Conservation (phyloP, 1,140 invertebrate species). For the Eumeta japonica region DNA sequence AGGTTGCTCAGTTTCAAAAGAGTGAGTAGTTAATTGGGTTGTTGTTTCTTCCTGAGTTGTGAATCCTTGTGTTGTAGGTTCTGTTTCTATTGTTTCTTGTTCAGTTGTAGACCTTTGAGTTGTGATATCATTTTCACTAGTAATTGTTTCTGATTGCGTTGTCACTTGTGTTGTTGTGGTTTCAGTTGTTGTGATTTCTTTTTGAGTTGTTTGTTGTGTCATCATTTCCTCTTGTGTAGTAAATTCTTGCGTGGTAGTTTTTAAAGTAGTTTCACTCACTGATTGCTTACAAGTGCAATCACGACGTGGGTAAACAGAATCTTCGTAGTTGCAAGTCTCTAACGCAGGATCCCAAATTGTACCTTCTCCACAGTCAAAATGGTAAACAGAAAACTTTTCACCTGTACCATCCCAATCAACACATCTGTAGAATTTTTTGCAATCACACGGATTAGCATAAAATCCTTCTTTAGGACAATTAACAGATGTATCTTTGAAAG, state of each 20-base stretch:
- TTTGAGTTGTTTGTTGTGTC: slow-evolving; percentile 14
- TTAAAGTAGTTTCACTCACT: slow-evolving; percentile 19
- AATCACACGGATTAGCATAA: slow-evolving; percentile 65
- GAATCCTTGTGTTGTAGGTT: slow-evolving; percentile 13
- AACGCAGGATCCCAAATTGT: slow-evolving; percentile 62
- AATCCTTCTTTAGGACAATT: slow-evolving; percentile 61
- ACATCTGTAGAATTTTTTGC: slow-evolving; percentile 72
- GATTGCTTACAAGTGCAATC: slow-evolving; percentile 33
- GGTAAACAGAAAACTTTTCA: slow-evolving; percentile 61
- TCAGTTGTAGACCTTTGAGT: slow-evolving; percentile 20
- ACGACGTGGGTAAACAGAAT: slow-evolving; percentile 48
- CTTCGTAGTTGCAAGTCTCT: slow-evolving; percentile 57
- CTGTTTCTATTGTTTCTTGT: slow-evolving; percentile 16
- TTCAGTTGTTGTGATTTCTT: slow-evolving; percentile 17
- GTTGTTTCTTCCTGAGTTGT: slow-evolving; percentile 15
- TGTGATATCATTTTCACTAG: slow-evolving; percentile 10
- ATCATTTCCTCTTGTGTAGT: slow-evolving; percentile 14
- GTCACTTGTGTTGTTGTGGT: slow-evolving; percentile 15
- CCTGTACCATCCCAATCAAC: slow-evolving; percentile 65
- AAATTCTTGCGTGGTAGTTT: slow-evolving; percentile 16
- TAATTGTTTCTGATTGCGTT: slow-evolving; percentile 8
- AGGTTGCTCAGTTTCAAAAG: slow-evolving; percentile 17
- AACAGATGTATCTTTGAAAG: slow-evolving; percentile 18
- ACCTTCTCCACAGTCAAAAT: slow-evolving; percentile 63
- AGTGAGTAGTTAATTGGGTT: slow-evolving; percentile 18